Base-by-base conservation (phyloP, 92 coral and sea anemone genomes). In the Palythoa heliodiscus region DNA sequence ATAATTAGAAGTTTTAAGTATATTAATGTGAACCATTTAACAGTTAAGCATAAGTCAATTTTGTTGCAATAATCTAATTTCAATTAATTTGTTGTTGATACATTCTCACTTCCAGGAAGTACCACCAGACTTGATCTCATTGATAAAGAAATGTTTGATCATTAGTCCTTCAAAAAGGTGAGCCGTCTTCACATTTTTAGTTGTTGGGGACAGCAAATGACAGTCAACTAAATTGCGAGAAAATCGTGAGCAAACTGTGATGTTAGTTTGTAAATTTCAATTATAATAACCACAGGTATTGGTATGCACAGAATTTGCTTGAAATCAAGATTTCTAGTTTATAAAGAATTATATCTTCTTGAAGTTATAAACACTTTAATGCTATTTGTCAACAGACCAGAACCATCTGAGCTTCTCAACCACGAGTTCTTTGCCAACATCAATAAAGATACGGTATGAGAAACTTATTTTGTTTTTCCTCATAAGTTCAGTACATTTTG, bases 141-240 rank as follows among this genome's bases (percentile, higher is more conserved):
- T 97, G 75, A 87, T 97, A 35, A 92, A 93, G 73, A 64, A 87
- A 66, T 97, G 99, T 71, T 90, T 97, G 57, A 88, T 91, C 15
- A 83, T 91, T 12, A 93, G 93, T 19, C 91, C 92, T 35, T 72
- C 86, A 24, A 90, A 93, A 29, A 91, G 99, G 99, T 97, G 69
- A 58, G 43, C 47, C 8, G 0, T 1, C 10, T 5, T 63, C 8
- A 63, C 25, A 10, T 8, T n/a, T 63, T 5, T 63, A 19, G 22
- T 63, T 63, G 9, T 63, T 63, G 22, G 22, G 20, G 10, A 7
- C 22, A 55, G 11, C 61, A 55, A 43, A 43, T 8, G 6, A 43
- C 9, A 43, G 9, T 43, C 6, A 43, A 43, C 9, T 43, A 43
- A 43, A 5, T 43, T 43, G 50, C 9, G 50, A 43, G 50, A 43